Evolutionary conservation across 2,888 invertebrate species (phyloP), one percentile per base, ranked within the genome.

Genomic region (Scelioninae gen. 1): DNA sequence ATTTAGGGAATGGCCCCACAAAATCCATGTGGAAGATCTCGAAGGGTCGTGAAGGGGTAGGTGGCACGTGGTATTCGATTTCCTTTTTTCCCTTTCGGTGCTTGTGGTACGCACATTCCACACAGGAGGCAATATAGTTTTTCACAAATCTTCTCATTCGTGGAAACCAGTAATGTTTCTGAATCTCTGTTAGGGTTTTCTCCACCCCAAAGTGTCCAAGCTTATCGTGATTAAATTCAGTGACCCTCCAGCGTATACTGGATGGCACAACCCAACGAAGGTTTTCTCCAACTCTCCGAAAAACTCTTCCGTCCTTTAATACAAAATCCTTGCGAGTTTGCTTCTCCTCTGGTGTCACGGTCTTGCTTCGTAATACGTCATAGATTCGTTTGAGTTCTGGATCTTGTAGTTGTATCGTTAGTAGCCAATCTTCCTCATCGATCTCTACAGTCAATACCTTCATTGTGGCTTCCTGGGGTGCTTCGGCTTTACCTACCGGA

Each of bases 91-190:
- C 75, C n/a, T 40, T 11, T 2, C 8, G 23, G 0, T 3, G 0
- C 9, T 38, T 74, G 29, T 74, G 45, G 23, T 74, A 74, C 10
- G n/a, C 49, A 11, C 63, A 65, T 31, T 60, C 62, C 3, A 40
- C 23, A 10, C 58, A 58, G 5, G 58, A 15, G 8, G 47, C 63
- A 5, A 63, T 34, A 10, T 49, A 63, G 31, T 63, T 49, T 11
- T 32, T 63, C 7, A 47, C 49, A 16, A 31, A 49, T 3, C 63
- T 29, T 13, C 15, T 2, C 29, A 62, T 29, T 8, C 68, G 10
- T 4, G 55, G 45, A 16, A 55, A 68, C 55, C 66, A 66, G 31
- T 68, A 43, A 13, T 68, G 32, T 16, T 56, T 65, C 47, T 51
- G 6, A 4, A 65, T 5, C 0, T 65, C 51, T 7, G n/a, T 8